These are phyloP conservation scores for Sphenopsis melanotis DNA, from an alignment of 2,797 vertebrate genomes.

Conservation along the genomic window DNA sequence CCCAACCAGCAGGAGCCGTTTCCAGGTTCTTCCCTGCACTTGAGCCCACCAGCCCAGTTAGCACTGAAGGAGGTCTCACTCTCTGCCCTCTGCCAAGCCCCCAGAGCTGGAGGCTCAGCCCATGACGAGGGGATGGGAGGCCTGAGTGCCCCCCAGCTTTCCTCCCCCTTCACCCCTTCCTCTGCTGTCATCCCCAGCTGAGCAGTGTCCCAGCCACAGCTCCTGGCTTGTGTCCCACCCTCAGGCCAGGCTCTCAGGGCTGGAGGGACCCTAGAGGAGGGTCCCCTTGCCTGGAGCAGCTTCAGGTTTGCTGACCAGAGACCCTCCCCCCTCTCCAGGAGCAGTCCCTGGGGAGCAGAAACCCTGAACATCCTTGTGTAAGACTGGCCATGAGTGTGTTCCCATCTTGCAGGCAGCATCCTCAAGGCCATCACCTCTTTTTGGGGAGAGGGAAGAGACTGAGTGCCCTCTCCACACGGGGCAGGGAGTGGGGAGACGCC, in stretches of 20 bases:
- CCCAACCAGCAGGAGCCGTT: fast-evolving
- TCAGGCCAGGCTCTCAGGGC: background rate
- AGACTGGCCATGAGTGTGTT: fast-evolving
- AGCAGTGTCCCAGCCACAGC: background rate
- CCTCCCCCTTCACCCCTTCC: background rate
- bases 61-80: fast-evolving
- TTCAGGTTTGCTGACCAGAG: background rate
- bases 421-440: background rate
- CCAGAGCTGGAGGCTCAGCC: background rate
- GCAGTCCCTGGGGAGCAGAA: background rate
- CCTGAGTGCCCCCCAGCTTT: background rate
- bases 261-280: background rate
- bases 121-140: fast-evolving
- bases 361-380: background rate
- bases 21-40: background rate
- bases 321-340: background rate
- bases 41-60: background rate
- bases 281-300: background rate
- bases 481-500: background rate
- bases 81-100: background rate
- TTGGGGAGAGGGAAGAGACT: too few species aligned
- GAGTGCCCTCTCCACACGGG: fast-evolving
- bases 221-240: background rate
- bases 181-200: background rate
- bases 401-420: background rate